Evolutionary conservation across 1,140 invertebrate species (phyloP), one percentile per base, ranked within the genome.

Genomic region (Rhyacophila brunnea): DNA sequence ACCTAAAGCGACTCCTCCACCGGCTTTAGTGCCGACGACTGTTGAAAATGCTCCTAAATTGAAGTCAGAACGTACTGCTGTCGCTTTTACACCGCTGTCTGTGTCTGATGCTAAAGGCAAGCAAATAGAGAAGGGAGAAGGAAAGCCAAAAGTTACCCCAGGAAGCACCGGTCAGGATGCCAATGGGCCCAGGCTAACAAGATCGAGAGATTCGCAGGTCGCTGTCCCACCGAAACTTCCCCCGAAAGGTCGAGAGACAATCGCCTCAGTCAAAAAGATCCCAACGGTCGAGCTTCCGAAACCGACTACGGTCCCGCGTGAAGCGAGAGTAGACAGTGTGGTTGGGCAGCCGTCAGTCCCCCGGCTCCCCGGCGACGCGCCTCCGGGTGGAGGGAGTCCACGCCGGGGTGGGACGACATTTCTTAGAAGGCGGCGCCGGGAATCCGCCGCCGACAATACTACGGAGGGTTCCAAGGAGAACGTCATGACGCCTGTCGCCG

Each of bases 381-480:
- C 35, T 9, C 11, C 34, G 15, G 46, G 19, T 11, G 46, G 19
- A 18, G 13, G n/a, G n/a, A 45, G 43, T 19, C 10, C 54, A 10
- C 54, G 34, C n/a, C 34, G 38, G 10, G 34, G 35, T 7, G 15
- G 40, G 38, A 38, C 38, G 15, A 50, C 55, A 58, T 58, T 58
- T 58, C 55, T 58, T 20, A 40, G 55, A 28, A 46, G 34, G 14
- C 35, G 38, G 28, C 46, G 34, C 14, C 35, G 38, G 28, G 61
- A 58, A 9, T 50, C 45, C 28, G 13, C 40, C 20, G 1, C 56
- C 32, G 50, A 53, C 42, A 58, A 58, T 48, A 28, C 23, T 28
- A 35, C 51, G 10, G 64, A 65, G 38, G 56, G 56, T 38, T 62
- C 50, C 46, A 65, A 65, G 49, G 64, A 65, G 46, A 65, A 65